Base-by-base conservation (phyloP, 2,888 invertebrate species). In the Lymantria dispar region DNA sequence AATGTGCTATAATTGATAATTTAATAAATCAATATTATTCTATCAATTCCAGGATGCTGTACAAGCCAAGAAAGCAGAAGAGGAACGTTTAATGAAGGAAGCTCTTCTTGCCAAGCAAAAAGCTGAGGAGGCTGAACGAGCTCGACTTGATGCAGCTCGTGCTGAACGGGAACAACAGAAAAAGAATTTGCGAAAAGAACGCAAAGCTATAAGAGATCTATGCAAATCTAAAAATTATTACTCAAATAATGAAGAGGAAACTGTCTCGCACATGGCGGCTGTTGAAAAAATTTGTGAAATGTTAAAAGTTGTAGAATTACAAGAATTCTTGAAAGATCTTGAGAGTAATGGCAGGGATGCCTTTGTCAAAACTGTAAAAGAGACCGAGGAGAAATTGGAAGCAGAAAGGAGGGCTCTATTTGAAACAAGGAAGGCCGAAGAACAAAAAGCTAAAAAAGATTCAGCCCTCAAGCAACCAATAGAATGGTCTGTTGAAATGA, bases 241-340 rank as follows among this genome's bases (percentile, higher is more conserved):
- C 81, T 87, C 94, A 7, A 91, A 47, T 72, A 93, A 93, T 70
- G 95, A 95, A 12, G 93, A 94, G 22, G 96, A 97, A 78, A 93
- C 93, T 54, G 93, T 98, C 1, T 89, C 93, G 44, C 94, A 98
- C 74, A 96, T 99, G 96, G 95, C 97, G 39, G 96, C 96, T n/a
- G 93, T 98, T 3, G 98, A 99, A 76, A 96, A 96, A 81, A 93
- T 98, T 47, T 98, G 98, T 80, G 98, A 98, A 86, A 88, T 94
- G 50, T 92, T 97, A 66, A 94, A 93, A 72, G 81, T 94, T 3
- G 72, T 89, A 0, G 96, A 96, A 78, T 77, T 98, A 49, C 96
- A 97, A 78, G 93, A 94, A 48, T 92, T 97, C 2, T 96, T 96
- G 78, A 95, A 86, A 58, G 93, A 94, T 49, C 78, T 97, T 51